phyloP scores from a whole-genome alignment of 2,888 invertebrate genomes.

The Lacanobia wlatinum region DNA sequence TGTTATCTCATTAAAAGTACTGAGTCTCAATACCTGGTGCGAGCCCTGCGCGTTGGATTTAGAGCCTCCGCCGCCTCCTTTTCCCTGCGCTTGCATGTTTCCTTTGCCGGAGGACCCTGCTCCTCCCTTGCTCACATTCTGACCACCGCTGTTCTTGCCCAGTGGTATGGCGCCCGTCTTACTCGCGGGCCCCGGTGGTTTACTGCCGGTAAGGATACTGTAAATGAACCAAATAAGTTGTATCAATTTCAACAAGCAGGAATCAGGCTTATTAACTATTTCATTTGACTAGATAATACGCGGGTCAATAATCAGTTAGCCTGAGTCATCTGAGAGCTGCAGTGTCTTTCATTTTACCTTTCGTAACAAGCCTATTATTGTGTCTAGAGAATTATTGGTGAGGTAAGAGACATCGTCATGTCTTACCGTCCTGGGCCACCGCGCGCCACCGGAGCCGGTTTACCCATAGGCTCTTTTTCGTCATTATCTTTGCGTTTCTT shows the following conservation, averaged over 20 bases:
- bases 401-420: neutral
- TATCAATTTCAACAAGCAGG: constrained; percentile 1
- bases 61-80: constrained; percentile 74
- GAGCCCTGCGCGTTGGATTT: constrained; percentile 77
- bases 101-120: constrained; percentile 75
- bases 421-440: constrained; percentile 81
- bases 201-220: constrained; percentile 86
- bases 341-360: neutral
- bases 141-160: constrained; percentile 78
- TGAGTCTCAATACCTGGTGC: constrained; percentile 76
- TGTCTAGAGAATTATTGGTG: neutral
- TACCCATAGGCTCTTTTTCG: constrained; percentile 90
- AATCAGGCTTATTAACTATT: neutral
- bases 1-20: neutral
- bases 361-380: neutral
- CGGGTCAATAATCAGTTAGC: neutral
- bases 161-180: constrained; percentile 87
- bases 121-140: constrained; percentile 74
- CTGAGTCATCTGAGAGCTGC: neutral
- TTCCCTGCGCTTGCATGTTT: constrained; percentile 74
- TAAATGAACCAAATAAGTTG: constrained; percentile 20
- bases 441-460: constrained; percentile 83
- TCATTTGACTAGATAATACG: neutral
- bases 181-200: constrained; percentile 89
- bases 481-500: constrained; percentile 95